phyloP scores from a whole-genome alignment of 2,888 invertebrate genomes.

The Pristionchus arcanus region DNA sequence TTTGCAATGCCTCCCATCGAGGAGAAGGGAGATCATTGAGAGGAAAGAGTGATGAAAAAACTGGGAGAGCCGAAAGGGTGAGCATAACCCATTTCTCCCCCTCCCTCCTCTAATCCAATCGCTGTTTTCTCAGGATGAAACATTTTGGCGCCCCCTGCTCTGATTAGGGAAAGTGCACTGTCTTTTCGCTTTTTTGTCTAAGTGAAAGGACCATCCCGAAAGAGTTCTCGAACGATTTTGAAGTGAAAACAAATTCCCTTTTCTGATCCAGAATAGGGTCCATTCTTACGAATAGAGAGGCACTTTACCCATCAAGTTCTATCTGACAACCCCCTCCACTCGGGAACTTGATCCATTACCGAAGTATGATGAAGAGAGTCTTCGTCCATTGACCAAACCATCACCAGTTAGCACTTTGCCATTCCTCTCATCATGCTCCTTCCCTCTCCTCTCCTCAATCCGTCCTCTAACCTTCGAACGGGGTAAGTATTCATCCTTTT shows the following conservation, averaged over 20 bases:
- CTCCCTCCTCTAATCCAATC: neutral
- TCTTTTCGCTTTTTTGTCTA: neutral
- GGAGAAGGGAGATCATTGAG: neutral
- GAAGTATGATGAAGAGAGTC: neutral
- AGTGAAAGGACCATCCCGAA: neutral
- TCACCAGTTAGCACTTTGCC: neutral
- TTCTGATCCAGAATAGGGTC: neutral
- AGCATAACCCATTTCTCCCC: constrained; percentile 51
- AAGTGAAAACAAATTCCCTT: neutral
- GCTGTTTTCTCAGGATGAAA: constrained; percentile 45
- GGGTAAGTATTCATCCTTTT: neutral
- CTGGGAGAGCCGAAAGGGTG: constrained; percentile 20
- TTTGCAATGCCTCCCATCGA: neutral
- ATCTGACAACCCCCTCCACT: neutral
- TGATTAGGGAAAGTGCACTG: constrained; percentile 27
- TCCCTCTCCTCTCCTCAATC: neutral
- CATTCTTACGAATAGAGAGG: neutral
- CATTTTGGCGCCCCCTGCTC: constrained; percentile 32
- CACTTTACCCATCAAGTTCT: constrained; percentile 38
- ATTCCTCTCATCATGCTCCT: neutral
- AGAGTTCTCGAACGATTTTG: constrained; percentile 3
- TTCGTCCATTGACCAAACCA: neutral
- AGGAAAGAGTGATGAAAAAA: constrained; percentile 18
- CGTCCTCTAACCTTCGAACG: constrained; percentile 35
- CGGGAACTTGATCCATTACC: constrained; percentile 31